phyloP scores from a whole-genome alignment of 2,797 vertebrate species.

The Neosilurus hyrtlii region DNA sequence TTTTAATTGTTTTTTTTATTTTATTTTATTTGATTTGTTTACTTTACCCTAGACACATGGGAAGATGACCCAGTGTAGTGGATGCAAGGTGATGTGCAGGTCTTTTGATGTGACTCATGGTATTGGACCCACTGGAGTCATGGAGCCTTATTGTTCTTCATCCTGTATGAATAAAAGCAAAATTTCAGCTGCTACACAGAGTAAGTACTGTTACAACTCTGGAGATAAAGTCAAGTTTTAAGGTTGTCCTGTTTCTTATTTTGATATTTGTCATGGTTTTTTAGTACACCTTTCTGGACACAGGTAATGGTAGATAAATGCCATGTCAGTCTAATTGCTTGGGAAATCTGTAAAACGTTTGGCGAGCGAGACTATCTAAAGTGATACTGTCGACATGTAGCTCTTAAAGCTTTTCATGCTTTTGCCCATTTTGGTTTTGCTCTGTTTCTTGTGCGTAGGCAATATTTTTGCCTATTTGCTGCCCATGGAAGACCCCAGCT shows the following conservation, averaged over 20 bases:
- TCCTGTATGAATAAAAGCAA: slow-evolving; percentile 95
- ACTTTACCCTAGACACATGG: slow-evolving; percentile 80
- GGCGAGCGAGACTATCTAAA: no score
- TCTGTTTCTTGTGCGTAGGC: no score
- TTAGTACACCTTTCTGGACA: neutral
- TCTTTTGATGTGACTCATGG: slow-evolving; percentile 94
- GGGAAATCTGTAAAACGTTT: neutral
- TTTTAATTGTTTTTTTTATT: neutral
- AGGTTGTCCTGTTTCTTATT: neutral
- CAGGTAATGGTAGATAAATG: neutral
- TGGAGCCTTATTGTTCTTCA: slow-evolving; percentile 94
- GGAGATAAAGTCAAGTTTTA: no score
- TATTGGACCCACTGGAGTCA: slow-evolving; percentile 83
- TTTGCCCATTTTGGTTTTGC: no score
- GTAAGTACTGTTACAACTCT: slow-evolving; percentile 61
- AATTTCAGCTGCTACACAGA: slow-evolving; percentile 72
- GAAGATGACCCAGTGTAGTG: slow-evolving; percentile 89
- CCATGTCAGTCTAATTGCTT: neutral
- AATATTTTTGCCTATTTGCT: no score
- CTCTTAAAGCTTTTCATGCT: no score
- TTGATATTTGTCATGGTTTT: neutral
- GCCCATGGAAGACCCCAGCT: no score
- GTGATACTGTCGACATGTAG: no score
- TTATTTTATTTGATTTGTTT: neutral
- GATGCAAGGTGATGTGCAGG: slow-evolving; percentile 90